Percentiles rank a stretch among this genome's conserved stretches.
These are phyloP conservation scores for Gadopsis bispinosus DNA, from an alignment of 2,797 vertebrate genomes.

Conservation along the genomic window DNA sequence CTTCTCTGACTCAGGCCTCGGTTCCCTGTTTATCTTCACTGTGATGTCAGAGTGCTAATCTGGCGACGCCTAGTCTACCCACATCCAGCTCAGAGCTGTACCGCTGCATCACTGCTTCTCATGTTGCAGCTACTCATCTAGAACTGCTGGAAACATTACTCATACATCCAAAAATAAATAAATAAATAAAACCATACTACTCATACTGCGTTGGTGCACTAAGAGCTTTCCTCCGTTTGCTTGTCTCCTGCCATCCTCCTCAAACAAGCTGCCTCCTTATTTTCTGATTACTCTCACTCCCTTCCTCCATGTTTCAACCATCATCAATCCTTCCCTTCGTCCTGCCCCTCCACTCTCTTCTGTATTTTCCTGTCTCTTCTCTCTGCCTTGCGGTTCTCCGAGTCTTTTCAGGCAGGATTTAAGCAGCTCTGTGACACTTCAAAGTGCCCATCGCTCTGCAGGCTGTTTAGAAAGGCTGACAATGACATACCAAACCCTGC, in stretches of 20 bases:
- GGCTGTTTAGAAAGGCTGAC: constrained; percentile 81
- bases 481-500: constrained; percentile 82
- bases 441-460: constrained; percentile 79
- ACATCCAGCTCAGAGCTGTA: constrained; percentile 58
- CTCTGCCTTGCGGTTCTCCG: constrained; percentile 77
- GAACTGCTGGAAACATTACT: constrained; percentile 72
- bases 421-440: constrained; percentile 82
- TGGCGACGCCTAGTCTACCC: constrained; percentile 65
- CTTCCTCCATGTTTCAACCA: constrained; percentile 61
- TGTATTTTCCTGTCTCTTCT: constrained; percentile 74
- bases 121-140: constrained; percentile 70
- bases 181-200: constrained; percentile 17
- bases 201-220: constrained; percentile 62
- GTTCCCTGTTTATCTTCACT: constrained; percentile 38
- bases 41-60: constrained; percentile 65
- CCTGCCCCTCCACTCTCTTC: constrained; percentile 43
- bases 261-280: constrained; percentile 68
- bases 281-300: constrained; percentile 71
- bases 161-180: constrained; percentile 42
- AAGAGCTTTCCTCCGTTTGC: constrained; percentile 60
- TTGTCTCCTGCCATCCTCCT: constrained; percentile 64
- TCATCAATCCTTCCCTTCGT: constrained; percentile 62
- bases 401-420: constrained; percentile 83
- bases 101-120: constrained; percentile 72
- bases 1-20: constrained; percentile 55